Base-by-base conservation (phyloP, 2,888 invertebrate species). In the Erebia ligea region DNA sequence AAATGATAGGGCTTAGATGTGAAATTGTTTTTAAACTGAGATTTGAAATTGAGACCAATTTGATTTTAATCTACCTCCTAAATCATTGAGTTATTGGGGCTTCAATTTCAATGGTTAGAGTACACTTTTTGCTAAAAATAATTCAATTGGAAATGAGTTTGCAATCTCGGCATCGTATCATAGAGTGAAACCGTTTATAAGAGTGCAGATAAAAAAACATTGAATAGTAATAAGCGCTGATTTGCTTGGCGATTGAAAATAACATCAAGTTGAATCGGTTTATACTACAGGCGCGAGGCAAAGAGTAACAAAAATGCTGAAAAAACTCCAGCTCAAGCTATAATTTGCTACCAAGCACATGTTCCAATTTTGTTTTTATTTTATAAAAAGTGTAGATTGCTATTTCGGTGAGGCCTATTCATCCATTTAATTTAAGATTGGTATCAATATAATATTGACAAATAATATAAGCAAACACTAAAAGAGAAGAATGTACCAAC, bases 191-290 rank as follows among this genome's bases (percentile, higher is more conserved):
- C 57, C 59, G 63, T 64, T 65, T 69, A 66, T 61, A 11, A 25
- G 58, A 8, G 57, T 52, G 52, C 64, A 64, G 54, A 61, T 67
- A 69, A 72, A 58, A 58, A 56, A 66, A 69, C 48, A 68, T 76
- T 74, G 69, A 75, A 68, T 73, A 42, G 76, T 78, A 79, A 79
- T 77, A 77, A 76, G 75, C 74, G 61, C 13, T 67, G 56, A 57
- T 67, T 76, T 63, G 66, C 67, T 54, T 79, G 78, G 79, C 83
- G 79, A 85, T 87, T 85, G 84, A 83, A 69, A 61, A 82, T 82
- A 80, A 82, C 83, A 85, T 86, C 80, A 75, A 78, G 84, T 80
- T 84, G 80, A 84, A 82, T 76, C 79, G 78, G 83, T 83, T 88
- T 89, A 84, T 89, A 64, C 4, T 50, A n/a, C 10, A 64, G n/a